phyloP scores from a whole-genome alignment of 2,113 vertebrate species.

The Syrmaticus mikado region DNA sequence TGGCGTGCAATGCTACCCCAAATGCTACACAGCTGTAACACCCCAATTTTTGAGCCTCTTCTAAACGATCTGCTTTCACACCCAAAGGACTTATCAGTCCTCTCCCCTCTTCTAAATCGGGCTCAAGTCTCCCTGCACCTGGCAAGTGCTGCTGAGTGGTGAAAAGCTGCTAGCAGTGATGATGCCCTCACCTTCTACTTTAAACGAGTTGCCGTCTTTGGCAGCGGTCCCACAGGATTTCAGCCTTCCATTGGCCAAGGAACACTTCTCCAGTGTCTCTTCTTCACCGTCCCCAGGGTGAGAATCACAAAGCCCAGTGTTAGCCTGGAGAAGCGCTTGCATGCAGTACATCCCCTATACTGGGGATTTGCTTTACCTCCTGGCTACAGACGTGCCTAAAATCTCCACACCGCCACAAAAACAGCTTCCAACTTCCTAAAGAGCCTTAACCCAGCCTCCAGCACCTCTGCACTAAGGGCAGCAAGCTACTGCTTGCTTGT shows the following conservation, averaged over 20 bases:
- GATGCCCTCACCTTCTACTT: background rate
- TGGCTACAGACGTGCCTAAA: background rate
- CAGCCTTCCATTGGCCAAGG: background rate
- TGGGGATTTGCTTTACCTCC: background rate
- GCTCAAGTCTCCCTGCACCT: background rate
- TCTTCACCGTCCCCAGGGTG: background rate
- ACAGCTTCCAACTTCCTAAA: background rate
- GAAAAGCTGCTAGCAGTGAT: background rate
- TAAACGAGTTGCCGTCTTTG: background rate
- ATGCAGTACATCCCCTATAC: background rate
- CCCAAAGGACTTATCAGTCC: background rate
- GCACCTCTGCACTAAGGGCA: background rate
- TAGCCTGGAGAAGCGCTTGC: background rate
- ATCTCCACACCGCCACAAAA: background rate
- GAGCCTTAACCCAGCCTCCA: background rate
- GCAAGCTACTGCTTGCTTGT: background rate
- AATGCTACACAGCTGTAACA: background rate
- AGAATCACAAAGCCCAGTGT: background rate
- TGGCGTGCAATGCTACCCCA: background rate
- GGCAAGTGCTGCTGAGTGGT: background rate
- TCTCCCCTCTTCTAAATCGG: background rate
- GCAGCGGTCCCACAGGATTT: background rate
- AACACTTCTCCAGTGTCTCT: background rate
- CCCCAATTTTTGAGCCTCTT: background rate
- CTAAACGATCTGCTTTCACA: background rate